Conservation (phyloP, 2,113 vertebrate species). For the Chaenocephalus aceratus region DNA sequence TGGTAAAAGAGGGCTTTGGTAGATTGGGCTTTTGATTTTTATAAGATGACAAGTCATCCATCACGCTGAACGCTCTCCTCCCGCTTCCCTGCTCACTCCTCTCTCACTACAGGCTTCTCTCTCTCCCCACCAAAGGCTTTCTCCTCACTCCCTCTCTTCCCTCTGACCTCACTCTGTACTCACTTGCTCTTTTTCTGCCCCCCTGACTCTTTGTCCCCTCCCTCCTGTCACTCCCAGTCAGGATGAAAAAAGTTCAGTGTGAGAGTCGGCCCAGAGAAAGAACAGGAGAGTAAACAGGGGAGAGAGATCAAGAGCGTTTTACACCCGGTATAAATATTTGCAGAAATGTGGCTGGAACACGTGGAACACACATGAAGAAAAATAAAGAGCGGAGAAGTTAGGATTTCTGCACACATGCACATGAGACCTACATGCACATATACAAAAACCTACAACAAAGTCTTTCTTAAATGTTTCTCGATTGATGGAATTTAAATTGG, state of each 20-base stretch:
- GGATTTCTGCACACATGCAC: constrained; percentile 67
- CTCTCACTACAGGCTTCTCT: constrained; percentile 21
- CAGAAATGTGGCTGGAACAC: constrained; percentile 84
- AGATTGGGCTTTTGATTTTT: constrained; percentile 79
- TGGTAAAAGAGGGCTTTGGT: constrained; percentile 53
- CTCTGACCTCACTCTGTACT: constrained; percentile 60
- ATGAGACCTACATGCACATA: constrained; percentile 58
- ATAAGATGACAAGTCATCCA: constrained; percentile 82
- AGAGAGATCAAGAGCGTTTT: constrained; percentile 86
- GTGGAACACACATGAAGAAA: constrained; percentile 85
- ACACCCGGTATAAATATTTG: constrained; percentile 87
- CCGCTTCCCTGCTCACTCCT: constrained; percentile 23
- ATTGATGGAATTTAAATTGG: constrained; percentile 49
- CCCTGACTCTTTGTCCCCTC: constrained; percentile 47
- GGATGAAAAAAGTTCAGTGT: constrained; percentile 81
- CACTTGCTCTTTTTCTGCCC: constrained; percentile 55
- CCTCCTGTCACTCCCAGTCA: constrained; percentile 78
- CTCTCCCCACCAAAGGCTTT: constrained; percentile 35
- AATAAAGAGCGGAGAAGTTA: constrained; percentile 59
- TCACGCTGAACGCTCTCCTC: constrained; percentile 58
- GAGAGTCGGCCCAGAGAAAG: constrained; percentile 78
- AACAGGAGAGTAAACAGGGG: constrained; percentile 86
- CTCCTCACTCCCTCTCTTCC: constrained; percentile 46
- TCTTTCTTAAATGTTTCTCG: constrained; percentile 50
- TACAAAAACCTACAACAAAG: constrained; percentile 69